A percentile compares a stretch with the other conserved stretches of the same genome.
These are phyloP conservation scores for Ophion ellenae DNA, from an alignment of 2,888 invertebrate genomes.

Conservation along the genomic window DNA sequence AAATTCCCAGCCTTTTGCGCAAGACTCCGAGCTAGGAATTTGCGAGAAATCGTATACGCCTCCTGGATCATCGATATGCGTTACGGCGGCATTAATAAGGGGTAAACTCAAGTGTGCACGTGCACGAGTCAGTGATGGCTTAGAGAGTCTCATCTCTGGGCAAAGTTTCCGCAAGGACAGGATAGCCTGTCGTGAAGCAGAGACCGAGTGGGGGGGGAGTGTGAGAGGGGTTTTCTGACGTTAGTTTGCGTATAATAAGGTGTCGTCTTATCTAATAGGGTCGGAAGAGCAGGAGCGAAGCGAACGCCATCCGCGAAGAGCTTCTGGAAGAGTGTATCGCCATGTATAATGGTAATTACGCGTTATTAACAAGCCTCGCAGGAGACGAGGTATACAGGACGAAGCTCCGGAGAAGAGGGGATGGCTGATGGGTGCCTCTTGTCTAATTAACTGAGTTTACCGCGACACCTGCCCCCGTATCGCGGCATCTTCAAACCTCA, in stretches of 20 bases:
- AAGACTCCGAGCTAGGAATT: not conserved
- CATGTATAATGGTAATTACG: conserved; percentile 84
- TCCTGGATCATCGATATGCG: conserved; percentile 39
- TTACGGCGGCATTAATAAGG: conserved; percentile 39
- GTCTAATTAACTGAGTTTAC: conserved; percentile 84
- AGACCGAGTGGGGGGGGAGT: conserved; percentile 19
- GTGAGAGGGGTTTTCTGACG: conserved; percentile 70
- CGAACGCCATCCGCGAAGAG: conserved; percentile 66
- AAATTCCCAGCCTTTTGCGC: no score
- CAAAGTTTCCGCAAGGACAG: conserved; percentile 59
- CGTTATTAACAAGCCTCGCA: conserved; percentile 84
- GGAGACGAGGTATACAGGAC: conserved; percentile 57
- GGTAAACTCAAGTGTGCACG: conserved; percentile 40
- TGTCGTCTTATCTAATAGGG: conserved; percentile 84
- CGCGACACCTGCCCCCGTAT: conserved; percentile 83
- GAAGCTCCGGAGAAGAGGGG: conserved; percentile 31
- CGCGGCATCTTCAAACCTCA: conserved; percentile 77
- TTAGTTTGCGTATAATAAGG: conserved; percentile 82
- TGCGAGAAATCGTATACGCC: conserved; percentile 26
- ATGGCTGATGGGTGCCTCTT: conserved; percentile 82
- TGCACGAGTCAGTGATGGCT: conserved; percentile 57
- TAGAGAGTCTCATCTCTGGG: conserved; percentile 49
- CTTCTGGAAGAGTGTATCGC: conserved; percentile 83
- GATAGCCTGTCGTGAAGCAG: conserved; percentile 53
- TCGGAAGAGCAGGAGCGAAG: conserved; percentile 71